Evolutionary conservation across 2,113 vertebrate genomes (phyloP).

Genomic region (Morone saxatilis): DNA sequence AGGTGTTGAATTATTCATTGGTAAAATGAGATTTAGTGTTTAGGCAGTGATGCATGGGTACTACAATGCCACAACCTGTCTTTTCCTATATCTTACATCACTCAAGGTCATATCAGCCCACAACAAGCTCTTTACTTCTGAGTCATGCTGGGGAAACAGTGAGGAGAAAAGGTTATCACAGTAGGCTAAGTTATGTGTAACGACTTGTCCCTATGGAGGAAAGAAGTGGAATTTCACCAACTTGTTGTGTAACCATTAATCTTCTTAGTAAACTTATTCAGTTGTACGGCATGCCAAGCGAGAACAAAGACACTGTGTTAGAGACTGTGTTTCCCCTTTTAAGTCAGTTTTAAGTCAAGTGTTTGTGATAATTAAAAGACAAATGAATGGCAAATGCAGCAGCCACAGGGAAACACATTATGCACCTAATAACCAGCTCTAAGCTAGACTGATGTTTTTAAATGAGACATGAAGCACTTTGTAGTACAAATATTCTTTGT

Average conservation of each 20-base stretch:
- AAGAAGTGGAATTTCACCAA: constrained; percentile 60
- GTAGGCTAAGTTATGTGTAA: constrained; percentile 40
- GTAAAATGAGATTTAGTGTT: neutral
- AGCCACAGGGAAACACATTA: neutral
- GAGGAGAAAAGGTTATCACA: constrained; percentile 37
- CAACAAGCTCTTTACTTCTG: neutral
- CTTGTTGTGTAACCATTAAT: constrained; percentile 80
- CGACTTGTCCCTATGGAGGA: constrained; percentile 41
- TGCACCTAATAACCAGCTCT: neutral
- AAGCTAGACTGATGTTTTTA: neutral
- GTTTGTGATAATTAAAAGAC: constrained; percentile 7
- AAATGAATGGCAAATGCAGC: constrained; percentile 5
- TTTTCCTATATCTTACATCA: constrained; percentile 2
- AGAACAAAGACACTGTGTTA: constrained; percentile 62
- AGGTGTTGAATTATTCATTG: neutral
- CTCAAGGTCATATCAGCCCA: neutral
- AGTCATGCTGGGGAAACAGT: constrained; percentile 23
- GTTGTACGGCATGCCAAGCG: constrained; percentile 17
- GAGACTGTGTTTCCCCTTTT: constrained; percentile 23
- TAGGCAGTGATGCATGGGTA: neutral
- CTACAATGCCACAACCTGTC: neutral
- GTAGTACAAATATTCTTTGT: neutral
- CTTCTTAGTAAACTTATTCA: constrained; percentile 71
- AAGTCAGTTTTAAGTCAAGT: constrained; percentile 25
- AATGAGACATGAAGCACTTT: neutral